Base-by-base conservation (phyloP, 2,888 invertebrate species). In the Brassicogethes aeneus region DNA sequence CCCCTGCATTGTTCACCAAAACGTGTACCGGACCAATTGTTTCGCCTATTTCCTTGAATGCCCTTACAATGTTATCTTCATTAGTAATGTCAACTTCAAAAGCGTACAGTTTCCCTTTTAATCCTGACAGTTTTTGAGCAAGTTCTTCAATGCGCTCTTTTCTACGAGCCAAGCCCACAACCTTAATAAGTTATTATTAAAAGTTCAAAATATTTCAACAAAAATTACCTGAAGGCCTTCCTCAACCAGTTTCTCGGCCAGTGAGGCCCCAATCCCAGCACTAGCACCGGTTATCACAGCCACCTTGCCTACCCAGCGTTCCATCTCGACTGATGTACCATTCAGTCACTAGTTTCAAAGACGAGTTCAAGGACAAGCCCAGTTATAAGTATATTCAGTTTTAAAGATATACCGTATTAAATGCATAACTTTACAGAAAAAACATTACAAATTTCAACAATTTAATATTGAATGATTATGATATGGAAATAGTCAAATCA, bases 1-100 rank as follows among this genome's bases (percentile, higher is more conserved):
- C 7, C 5, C 47, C 49, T n/a, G 52, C 51, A 15, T 51, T 51
- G 36, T 52, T 52, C 17, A 51, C 36, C 3, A 51, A 30, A 16
- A 51, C 49, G 3, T 41, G 40, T 3, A 52, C 39, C 1, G 50
- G 48, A 2, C 52, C 52, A 2, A 52, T 2, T 15, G 46, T 47
- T 15, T 49, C 44, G n/a, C 16, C 17, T 1, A 44, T 40, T 39
- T 44, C 44, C 40, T 47, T 41, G 38, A 51, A 52, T 2, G 42
- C 49, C 10, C 31, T 16, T 3, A 46, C 12, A 5, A 51, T 41
- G 3, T 49, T 45, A 3, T 45, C 43, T 37, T 45, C 47, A 5
- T 42, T 39, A 0, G 42, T 42, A 7, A 51, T 33, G 17, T 51
- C 51, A 1, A 38, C 44, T 34, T 40, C 15, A 8, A 42, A 12